Evolutionary conservation across 1,140 invertebrate genomes (phyloP).

Genomic region (Penaeus chinensis): DNA sequence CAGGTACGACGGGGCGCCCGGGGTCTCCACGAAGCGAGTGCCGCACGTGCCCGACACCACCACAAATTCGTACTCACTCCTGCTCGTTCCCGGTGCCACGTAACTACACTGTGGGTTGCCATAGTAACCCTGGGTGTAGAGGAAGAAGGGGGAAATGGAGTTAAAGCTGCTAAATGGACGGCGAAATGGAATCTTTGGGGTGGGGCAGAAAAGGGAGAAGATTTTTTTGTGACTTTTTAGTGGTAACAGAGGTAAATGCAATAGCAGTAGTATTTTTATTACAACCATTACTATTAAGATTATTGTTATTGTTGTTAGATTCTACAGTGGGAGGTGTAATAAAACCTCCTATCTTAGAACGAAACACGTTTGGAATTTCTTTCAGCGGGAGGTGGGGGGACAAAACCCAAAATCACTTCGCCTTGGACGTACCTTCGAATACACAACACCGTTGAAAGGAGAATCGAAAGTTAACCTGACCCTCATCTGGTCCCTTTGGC

Average conservation of each 20-base stretch:
- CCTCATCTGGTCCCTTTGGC: slow-evolving; percentile 85
- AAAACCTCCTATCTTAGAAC: too few species aligned
- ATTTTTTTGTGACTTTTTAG: too few species aligned
- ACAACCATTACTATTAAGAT: background rate
- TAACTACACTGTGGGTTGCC: slow-evolving; percentile 79
- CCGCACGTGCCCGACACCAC: slow-evolving; percentile 80
- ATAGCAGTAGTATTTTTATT: background rate
- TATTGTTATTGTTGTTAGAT: background rate
- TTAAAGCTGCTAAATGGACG: background rate
- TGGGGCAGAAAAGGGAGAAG: background rate
- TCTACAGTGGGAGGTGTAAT: too few species aligned
- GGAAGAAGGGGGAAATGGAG: slow-evolving; percentile 11
- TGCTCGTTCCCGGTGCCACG: slow-evolving; percentile 77
- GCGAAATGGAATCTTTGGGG: background rate
- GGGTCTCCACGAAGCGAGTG: slow-evolving; percentile 82
- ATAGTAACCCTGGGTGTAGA: slow-evolving; percentile 74
- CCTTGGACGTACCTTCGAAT: slow-evolving; percentile 77
- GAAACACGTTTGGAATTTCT: too few species aligned
- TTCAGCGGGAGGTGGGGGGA: too few species aligned
- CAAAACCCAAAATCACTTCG: background rate
- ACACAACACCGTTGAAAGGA: slow-evolving; percentile 82
- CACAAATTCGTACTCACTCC: slow-evolving; percentile 78
- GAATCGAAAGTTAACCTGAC: slow-evolving; percentile 84
- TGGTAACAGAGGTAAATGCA: too few species aligned
- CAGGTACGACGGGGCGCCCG: slow-evolving; percentile 80